Base-by-base conservation (phyloP, 2,888 invertebrate species). In the Parthenolecanium corni region DNA sequence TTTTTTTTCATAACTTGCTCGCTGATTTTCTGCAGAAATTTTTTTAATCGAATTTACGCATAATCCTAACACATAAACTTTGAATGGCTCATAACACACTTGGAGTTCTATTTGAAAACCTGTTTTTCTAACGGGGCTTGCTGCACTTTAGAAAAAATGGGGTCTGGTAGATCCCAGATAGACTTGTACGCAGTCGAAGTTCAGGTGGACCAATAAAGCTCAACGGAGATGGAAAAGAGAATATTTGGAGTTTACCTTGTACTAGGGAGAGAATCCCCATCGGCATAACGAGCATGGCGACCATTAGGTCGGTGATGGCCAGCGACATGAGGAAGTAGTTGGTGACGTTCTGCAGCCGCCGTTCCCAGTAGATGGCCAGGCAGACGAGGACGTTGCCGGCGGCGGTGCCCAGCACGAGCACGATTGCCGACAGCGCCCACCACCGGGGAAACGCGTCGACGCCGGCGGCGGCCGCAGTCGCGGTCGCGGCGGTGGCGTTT, bases 251-350 rank as follows among this genome's bases (percentile, higher is more conserved):
- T 84, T 83, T 74, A 89, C 89, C 89, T 78, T 82, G 77, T 16
- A 89, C 83, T 64, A 89, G 76, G 5, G 88, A 87, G 66, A 89
- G 75, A 70, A 89, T 89, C 56, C 92, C 91, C 66, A 95, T 77
- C 1, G 96, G 96, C 96, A 96, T 96, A 67, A 96, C 96, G 68
- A 95, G 77, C 23, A 93, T 81, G 47, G 93, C 93, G 1, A 96
- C 94, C 78, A 96, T 84, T 53, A 95, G 80, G 76, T 96, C 96
- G 14, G 95, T 95, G 68, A 95, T 86, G 61, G 95, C 94, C 72
- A 96, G 75, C 4, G 94, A 95, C 84, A 95, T 88, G 71, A 96
- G 79, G 73, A 96, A 96, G 75, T 94, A 95, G 76, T 96, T 96
- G 70, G 95, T 96, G 65, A 94, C 92, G 78, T 93, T 96, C 76